Conservation (phyloP, 2,113 vertebrate genomes). For the Paraplagusia blochii region DNA sequence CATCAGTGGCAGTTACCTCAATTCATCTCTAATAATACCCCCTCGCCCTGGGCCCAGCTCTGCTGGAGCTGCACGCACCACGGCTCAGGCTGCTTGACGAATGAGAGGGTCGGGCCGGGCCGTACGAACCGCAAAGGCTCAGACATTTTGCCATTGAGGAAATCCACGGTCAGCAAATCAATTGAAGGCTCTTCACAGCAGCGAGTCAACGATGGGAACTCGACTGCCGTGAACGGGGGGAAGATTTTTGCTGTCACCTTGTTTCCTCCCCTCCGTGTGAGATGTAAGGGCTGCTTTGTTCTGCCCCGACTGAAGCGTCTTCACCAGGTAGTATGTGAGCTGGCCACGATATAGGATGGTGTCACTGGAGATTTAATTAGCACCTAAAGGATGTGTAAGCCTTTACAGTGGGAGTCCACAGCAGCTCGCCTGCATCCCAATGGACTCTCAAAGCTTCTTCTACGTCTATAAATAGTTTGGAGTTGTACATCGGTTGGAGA, state of each 20-base stretch:
- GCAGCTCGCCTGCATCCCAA: conserved; percentile 48
- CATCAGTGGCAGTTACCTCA: conserved; percentile 67
- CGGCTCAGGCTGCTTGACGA: conserved; percentile 67
- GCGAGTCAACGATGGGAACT: conserved; percentile 54
- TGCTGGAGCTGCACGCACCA: conserved; percentile 51
- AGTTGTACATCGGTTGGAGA: conserved; percentile 46
- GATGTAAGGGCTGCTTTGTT: conserved; percentile 35
- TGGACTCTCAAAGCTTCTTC: conserved; percentile 49
- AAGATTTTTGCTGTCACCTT: conserved; percentile 54
- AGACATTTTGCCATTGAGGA: conserved; percentile 53
- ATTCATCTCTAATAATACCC: conserved; percentile 69
- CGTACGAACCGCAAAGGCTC: conserved; percentile 30
- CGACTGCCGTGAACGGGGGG: conserved; percentile 51
- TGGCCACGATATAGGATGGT: conserved; percentile 54
- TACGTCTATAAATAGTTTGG: conserved; percentile 63
- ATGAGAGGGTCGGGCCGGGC: conserved; percentile 54
- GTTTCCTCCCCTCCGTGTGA: conserved; percentile 13
- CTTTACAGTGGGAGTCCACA: conserved; percentile 51
- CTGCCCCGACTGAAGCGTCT: conserved; percentile 53
- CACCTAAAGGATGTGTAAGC: conserved; percentile 64
- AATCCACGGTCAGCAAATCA: conserved; percentile 66
- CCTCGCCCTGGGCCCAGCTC: conserved; percentile 52
- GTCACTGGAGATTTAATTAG: conserved; percentile 70
- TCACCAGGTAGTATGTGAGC: conserved; percentile 45
- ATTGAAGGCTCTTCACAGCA: conserved; percentile 56